Evolutionary conservation across 2,113 vertebrate species (phyloP).

Genomic region (Bos taurus): DNA sequence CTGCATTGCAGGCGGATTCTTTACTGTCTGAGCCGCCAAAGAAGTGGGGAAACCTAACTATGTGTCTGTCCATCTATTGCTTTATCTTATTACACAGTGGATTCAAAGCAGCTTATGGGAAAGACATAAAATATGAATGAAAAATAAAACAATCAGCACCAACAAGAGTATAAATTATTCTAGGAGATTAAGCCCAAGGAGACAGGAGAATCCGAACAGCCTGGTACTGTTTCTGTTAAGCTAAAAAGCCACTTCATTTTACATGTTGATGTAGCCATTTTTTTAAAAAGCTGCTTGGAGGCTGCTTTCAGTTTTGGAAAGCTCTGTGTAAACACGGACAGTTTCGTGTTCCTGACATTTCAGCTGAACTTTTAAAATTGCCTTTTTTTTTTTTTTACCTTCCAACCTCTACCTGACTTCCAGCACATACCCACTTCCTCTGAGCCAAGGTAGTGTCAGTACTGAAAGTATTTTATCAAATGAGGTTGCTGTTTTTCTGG

Average conservation of each 20-base stretch:
- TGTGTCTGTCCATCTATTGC: not conserved
- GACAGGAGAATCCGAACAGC: not conserved
- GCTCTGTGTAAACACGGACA: constrained; percentile 45
- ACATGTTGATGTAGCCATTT: not conserved
- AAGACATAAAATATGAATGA: constrained; percentile 17
- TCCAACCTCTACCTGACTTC: constrained; percentile 69
- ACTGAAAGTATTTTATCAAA: constrained; percentile 80
- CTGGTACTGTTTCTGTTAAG: constrained; percentile 27
- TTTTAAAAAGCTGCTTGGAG: constrained; percentile 28
- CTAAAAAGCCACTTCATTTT: constrained; percentile 17
- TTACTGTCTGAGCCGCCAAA: not conserved
- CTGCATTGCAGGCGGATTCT: not conserved
- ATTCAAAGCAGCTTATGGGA: not conserved
- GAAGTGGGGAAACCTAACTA: not conserved
- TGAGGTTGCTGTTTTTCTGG: constrained; percentile 72
- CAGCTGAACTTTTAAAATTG: constrained; percentile 18
- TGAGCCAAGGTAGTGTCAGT: constrained; percentile 31
- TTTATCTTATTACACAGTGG: not conserved
- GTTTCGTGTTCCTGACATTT: constrained; percentile 45
- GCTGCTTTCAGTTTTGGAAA: constrained; percentile 7
- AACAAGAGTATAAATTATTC: not conserved
- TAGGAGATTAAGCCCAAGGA: not conserved
- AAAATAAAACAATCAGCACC: not conserved
- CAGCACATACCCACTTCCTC: constrained; percentile 44
- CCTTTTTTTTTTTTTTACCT: not conserved